A percentile compares a stretch with the other conserved stretches of the same genome.
Evolutionary conservation across 2,113 vertebrate genomes (phyloP).

Genomic region (Cercopithecus mona): DNA sequence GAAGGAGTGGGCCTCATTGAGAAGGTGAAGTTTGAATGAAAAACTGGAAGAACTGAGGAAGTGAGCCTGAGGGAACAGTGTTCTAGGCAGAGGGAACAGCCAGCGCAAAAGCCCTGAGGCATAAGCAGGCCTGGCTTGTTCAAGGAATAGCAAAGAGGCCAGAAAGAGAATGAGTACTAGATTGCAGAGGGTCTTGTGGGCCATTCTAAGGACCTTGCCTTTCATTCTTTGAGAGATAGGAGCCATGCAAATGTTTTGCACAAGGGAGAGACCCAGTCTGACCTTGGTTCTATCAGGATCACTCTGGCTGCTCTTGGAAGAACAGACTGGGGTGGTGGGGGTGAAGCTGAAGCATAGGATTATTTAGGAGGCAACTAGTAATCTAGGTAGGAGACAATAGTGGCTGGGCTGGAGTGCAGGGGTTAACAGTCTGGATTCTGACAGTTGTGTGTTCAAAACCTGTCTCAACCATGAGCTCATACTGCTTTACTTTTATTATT

Average conservation of each 20-base stretch:
- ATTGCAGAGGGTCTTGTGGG: neutral
- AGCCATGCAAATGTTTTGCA: neutral
- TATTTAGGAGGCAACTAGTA: neutral
- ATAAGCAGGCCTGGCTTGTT: neutral
- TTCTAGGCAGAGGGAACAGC: neutral
- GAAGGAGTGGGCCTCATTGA: neutral
- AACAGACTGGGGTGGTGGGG: neutral
- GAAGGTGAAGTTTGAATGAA: neutral
- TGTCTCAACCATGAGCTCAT: neutral
- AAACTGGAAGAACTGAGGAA: neutral
- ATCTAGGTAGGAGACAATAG: neutral
- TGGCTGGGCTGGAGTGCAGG: neutral
- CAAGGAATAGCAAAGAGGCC: neutral
- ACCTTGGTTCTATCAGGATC: no score
- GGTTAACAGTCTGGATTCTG: neutral
- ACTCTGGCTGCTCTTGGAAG: neutral
- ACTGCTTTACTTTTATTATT: neutral
- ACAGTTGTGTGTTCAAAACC: no score
- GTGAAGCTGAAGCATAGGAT: no score
- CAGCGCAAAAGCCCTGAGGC: neutral
- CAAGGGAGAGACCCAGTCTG: neutral
- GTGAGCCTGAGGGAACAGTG: neutral
- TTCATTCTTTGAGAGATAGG: neutral
- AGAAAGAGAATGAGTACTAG: neutral
- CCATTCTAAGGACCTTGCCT: neutral